phyloP scores from a whole-genome alignment of 1,140 invertebrate species.

The Drosophila varians region DNA sequence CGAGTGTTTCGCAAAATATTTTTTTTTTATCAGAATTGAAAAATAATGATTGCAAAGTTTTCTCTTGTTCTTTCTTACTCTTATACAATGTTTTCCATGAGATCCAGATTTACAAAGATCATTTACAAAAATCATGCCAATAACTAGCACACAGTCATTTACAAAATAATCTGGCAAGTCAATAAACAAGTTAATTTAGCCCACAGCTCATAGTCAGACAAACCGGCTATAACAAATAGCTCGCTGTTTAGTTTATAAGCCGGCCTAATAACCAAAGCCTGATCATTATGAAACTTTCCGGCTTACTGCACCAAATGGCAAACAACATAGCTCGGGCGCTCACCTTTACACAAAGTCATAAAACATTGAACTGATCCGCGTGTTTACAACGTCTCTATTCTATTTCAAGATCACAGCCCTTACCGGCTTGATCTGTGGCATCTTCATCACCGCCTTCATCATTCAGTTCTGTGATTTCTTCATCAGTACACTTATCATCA shows the following conservation, averaged over 20 bases:
- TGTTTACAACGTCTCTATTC: too few species aligned
- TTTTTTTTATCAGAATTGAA: background rate
- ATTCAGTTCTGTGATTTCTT: background rate
- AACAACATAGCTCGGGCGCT: too few species aligned
- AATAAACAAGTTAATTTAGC: background rate
- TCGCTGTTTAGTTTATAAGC: background rate
- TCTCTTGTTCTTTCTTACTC: background rate
- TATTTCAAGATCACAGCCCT: background rate
- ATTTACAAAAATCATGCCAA: background rate
- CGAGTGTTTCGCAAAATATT: background rate
- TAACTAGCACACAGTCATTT: background rate
- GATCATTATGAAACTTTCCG: background rate
- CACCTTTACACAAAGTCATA: too few species aligned
- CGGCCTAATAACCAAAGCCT: background rate
- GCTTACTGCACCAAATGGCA: too few species aligned
- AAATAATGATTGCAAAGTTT: too few species aligned
- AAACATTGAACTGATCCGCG: too few species aligned
- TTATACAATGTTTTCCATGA: background rate
- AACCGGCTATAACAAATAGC: background rate
- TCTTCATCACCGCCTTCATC: background rate
- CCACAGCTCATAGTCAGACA: background rate
- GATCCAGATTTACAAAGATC: background rate
- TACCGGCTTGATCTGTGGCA: background rate
- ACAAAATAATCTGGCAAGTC: background rate
- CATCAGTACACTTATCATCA: background rate